phyloP scores from a whole-genome alignment of 92 coral and sea anemone species.

The Isaurus tuberculatus region DNA sequence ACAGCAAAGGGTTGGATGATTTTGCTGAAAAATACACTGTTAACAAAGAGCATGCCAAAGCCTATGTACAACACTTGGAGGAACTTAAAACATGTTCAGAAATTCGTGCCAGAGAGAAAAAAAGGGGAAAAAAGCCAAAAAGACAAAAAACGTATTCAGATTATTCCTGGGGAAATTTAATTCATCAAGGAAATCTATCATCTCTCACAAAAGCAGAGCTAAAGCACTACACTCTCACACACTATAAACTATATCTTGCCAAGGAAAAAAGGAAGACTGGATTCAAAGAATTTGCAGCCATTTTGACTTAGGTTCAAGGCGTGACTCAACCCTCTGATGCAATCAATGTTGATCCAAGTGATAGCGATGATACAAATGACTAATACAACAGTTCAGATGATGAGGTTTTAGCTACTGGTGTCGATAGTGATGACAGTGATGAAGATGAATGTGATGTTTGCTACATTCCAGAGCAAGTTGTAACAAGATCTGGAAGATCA shows the following conservation, averaged over 20 bases:
- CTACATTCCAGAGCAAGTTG: no score
- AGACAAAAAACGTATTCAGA: not conserved
- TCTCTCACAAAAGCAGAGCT: slow-evolving; percentile 47
- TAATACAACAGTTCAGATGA: no score
- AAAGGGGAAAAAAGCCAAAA: not conserved
- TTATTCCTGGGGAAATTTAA: not conserved
- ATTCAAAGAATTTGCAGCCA: slow-evolving; percentile 21
- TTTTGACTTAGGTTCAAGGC: slow-evolving; percentile 3
- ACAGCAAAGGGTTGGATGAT: slow-evolving; percentile 47
- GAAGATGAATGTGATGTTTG: no score
- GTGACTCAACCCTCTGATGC: slow-evolving; percentile 6
- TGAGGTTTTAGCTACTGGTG: no score
- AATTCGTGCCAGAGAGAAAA: not conserved
- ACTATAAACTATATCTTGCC: slow-evolving; percentile 41
- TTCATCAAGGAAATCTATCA: slow-evolving; percentile 10
- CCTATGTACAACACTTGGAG: slow-evolving; percentile 26
- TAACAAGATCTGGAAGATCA: no score
- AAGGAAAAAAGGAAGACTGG: slow-evolving; percentile 34
- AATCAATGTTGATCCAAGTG: slow-evolving; percentile 7
- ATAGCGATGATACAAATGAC: no score
- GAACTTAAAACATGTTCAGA: not conserved
- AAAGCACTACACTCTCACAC: slow-evolving; percentile 38
- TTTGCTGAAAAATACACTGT: slow-evolving; percentile 18
- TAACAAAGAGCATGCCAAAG: slow-evolving; percentile 48
- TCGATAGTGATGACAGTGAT: no score